A percentile compares a stretch with the other conserved stretches of the same genome.
Conservation (phyloP, 2,797 vertebrate species). For the Vipera ursinii region DNA sequence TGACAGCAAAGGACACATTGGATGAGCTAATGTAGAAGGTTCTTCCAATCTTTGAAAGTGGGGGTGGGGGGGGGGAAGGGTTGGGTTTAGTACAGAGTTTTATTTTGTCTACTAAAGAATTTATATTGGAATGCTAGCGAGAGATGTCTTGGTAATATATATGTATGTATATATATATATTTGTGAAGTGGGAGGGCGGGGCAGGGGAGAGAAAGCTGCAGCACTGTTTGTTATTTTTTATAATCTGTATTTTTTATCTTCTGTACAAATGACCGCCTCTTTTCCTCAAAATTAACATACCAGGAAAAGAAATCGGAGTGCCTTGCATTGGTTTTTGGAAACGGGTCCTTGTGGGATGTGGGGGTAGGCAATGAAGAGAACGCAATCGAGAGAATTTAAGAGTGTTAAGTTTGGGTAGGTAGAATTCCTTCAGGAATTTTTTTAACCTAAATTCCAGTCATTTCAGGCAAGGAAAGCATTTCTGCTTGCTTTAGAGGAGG, state of each 20-base stretch:
- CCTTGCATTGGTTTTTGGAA: not conserved
- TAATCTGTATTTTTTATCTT: slow-evolving; percentile 24
- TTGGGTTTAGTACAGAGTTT: slow-evolving; percentile 39
- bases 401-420: not conserved
- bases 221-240: slow-evolving; percentile 31
- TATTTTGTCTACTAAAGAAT: slow-evolving; percentile 73
- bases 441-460: not conserved
- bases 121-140: slow-evolving; percentile 53
- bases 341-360: not conserved
- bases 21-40: not conserved
- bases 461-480: not conserved
- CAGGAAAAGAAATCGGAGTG: not conserved
- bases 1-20: not conserved
- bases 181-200: not conserved
- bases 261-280: slow-evolving; percentile 5
- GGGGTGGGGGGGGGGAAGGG: not conserved
- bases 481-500: not conserved
- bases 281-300: slow-evolving; percentile 14
- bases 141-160: slow-evolving; percentile 33
- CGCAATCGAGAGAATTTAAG: not conserved
- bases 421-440: not conserved
- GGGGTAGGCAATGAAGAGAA: not conserved
- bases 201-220: slow-evolving; percentile 1
- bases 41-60: not conserved
- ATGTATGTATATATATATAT: slow-evolving; percentile 18